Conservation (phyloP, 2,113 vertebrate genomes). For the Columba janthina region DNA sequence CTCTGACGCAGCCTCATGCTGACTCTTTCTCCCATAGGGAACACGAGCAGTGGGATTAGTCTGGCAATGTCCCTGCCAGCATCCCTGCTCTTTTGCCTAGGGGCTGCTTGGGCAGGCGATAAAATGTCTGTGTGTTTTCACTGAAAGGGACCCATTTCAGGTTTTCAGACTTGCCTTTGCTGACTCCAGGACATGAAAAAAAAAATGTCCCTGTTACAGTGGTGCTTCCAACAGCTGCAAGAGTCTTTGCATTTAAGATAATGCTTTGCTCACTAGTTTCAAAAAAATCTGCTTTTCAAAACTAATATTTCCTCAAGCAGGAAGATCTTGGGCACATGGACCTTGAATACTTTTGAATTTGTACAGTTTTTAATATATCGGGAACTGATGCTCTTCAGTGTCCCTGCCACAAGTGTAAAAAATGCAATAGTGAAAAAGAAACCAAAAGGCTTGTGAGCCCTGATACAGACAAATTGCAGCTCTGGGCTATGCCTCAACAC, state of each 20-base stretch:
- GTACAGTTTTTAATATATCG: not conserved
- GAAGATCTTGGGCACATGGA: not conserved
- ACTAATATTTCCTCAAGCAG: not conserved
- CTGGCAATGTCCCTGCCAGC: not conserved
- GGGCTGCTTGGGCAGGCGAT: fast-evolving
- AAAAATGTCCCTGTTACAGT: not conserved
- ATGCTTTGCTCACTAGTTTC: not conserved
- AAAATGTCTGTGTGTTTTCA: not conserved
- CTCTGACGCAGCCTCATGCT: not conserved
- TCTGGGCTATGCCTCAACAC: not conserved
- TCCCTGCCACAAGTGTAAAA: fast-evolving
- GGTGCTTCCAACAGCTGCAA: not conserved
- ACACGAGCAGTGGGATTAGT: fast-evolving
- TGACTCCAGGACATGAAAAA: not conserved
- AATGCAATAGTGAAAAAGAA: not conserved
- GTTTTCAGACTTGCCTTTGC: not conserved
- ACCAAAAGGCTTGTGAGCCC: not conserved
- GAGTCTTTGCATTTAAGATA: not conserved
- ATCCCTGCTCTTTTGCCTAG: not conserved
- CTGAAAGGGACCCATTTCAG: not conserved
- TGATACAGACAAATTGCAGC: not conserved
- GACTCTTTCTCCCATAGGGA: not conserved
- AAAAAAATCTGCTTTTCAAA: not conserved
- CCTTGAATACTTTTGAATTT: not conserved
- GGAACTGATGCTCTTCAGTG: not conserved